phyloP scores from a whole-genome alignment of 2,797 vertebrate genomes.

The Lerista edwardsae region DNA sequence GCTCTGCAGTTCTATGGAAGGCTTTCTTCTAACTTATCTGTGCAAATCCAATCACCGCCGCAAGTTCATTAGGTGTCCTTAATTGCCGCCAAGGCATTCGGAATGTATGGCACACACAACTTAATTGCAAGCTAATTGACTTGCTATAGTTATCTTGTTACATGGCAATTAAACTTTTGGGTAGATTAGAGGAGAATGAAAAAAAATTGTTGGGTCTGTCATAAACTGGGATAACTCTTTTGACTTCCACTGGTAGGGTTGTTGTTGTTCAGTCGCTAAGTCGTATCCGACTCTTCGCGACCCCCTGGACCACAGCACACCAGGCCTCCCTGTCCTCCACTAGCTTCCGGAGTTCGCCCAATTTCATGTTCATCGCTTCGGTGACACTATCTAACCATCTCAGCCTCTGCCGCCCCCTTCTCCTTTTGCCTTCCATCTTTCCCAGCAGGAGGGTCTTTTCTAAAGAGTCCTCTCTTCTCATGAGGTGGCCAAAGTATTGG shows the following conservation, averaged over 20 bases:
- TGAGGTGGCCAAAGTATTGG: too few species aligned
- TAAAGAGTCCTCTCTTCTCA: too few species aligned
- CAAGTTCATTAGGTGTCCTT: conserved; percentile 74
- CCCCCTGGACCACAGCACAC: too few species aligned
- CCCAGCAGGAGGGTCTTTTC: too few species aligned
- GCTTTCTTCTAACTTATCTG: conserved; percentile 41
- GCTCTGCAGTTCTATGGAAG: conserved; percentile 1
- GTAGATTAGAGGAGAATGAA: conserved; percentile 70
- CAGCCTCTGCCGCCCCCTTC: too few species aligned
- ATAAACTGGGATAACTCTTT: conserved; percentile 32
- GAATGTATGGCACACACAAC: conserved; percentile 73
- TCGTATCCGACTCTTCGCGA: too few species aligned
- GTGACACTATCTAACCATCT: too few species aligned
- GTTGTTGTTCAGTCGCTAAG: too few species aligned
- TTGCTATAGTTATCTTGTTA: conserved; percentile 78
- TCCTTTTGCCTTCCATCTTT: too few species aligned
- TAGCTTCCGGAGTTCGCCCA: too few species aligned
- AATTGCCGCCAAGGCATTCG: conserved; percentile 74
- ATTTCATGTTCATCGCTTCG: too few species aligned
- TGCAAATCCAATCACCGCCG: conserved; percentile 55
- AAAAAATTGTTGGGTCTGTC: conserved; percentile 43
- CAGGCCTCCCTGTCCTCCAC: too few species aligned
- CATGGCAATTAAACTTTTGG: conserved; percentile 78
- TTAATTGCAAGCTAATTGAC: conserved; percentile 81
- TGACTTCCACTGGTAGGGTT: background rate